A percentile compares a stretch with the other conserved stretches of the same genome.
phyloP scores from a whole-genome alignment of 2,113 vertebrate genomes.

The Myrmecobius fasciatus region DNA sequence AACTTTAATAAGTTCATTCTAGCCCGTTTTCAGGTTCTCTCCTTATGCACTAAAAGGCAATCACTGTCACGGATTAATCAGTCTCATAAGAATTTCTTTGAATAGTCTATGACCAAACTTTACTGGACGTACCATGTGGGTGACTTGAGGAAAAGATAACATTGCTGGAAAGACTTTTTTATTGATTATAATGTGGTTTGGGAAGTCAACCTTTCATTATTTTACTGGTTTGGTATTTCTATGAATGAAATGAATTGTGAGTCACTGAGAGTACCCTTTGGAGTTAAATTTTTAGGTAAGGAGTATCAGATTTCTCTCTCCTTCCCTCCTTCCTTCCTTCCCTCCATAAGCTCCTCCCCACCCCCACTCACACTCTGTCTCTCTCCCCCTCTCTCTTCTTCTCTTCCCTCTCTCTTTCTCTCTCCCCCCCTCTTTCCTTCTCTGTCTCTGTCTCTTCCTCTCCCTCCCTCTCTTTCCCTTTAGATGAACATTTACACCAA shows the following conservation, averaged over 20 bases:
- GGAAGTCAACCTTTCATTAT: background rate
- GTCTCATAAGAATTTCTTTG: background rate
- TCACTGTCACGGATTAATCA: background rate
- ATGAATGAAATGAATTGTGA: background rate
- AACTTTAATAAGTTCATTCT: accelerated
- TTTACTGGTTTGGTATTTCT: background rate
- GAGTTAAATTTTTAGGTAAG: background rate
- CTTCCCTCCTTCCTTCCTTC: background rate
- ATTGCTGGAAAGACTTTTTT: background rate
- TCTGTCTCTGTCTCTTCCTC: too few species aligned
- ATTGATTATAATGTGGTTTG: background rate
- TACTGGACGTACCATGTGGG: background rate
- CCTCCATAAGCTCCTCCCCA: too few species aligned
- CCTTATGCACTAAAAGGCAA: background rate
- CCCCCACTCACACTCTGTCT: too few species aligned
- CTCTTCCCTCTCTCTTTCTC: too few species aligned
- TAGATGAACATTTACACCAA: background rate
- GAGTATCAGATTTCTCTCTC: background rate
- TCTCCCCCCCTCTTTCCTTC: too few species aligned
- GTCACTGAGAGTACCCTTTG: background rate
- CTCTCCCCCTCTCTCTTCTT: too few species aligned
- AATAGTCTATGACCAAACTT: background rate
- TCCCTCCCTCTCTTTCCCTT: too few species aligned
- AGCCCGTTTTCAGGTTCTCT: background rate
- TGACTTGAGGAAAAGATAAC: background rate